These are phyloP conservation scores for Drosophila punjabiensis DNA, from an alignment of 1,140 invertebrate species.

Conservation along the genomic window DNA sequence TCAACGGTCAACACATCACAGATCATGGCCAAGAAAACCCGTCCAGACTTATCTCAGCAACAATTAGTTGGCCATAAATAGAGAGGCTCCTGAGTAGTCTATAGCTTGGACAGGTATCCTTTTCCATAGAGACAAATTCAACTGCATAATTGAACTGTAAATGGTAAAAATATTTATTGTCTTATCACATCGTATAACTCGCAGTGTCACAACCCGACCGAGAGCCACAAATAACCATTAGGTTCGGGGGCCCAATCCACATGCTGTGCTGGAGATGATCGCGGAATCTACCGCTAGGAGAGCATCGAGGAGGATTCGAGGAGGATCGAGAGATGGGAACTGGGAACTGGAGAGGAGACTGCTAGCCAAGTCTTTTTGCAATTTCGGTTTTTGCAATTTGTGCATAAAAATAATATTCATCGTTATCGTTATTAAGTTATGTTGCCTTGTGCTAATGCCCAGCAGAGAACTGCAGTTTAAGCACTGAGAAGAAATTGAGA, in stretches of 20 bases:
- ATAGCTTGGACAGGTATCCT: constrained; percentile 31
- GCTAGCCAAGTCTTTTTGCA: not conserved
- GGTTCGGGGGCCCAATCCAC: constrained; percentile 1
- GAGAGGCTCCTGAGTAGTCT: constrained; percentile 20
- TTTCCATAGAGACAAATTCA: constrained; percentile 50
- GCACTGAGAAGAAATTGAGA: not conserved
- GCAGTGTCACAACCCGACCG: constrained; percentile 65
- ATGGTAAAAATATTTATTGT: constrained; percentile 82
- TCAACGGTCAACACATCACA: constrained; percentile 15
- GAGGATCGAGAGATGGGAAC: not conserved
- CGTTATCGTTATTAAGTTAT: constrained; percentile 84
- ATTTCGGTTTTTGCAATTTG: constrained; percentile 62
- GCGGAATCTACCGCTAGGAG: constrained; percentile 54
- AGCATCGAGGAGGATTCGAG: not conserved
- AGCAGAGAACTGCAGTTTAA: not conserved
- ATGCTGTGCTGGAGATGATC: constrained; percentile 4
- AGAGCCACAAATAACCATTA: constrained; percentile 50
- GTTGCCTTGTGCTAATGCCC: constrained; percentile 76
- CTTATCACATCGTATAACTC: constrained; percentile 84
- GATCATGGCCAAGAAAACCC: constrained; percentile 3
- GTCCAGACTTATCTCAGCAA: constrained; percentile 11
- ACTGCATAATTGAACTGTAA: constrained; percentile 71
- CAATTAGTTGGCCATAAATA: constrained; percentile 25
- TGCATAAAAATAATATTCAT: constrained; percentile 83
- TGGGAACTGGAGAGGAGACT: constrained; percentile 10